Evolutionary conservation across 2,888 invertebrate species (phyloP).

Genomic region (Pterostichus madidus): DNA sequence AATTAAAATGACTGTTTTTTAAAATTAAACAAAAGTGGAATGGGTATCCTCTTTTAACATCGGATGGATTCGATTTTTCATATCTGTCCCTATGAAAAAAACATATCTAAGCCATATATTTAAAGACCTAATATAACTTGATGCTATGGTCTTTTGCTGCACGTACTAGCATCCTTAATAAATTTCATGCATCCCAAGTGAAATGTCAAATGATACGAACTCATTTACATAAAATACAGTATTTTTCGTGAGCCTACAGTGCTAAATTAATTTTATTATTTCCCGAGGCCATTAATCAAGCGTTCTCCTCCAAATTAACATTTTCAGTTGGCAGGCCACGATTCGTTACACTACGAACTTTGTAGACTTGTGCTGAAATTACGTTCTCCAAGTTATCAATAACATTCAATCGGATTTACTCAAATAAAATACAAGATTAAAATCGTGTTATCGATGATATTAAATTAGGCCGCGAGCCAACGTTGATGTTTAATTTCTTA

Average conservation of each 20-base stretch:
- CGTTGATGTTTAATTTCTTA: slow-evolving; percentile 9
- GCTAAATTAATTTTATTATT: slow-evolving; percentile 66
- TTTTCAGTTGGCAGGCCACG: slow-evolving; percentile 17
- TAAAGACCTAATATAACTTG: slow-evolving; percentile 17
- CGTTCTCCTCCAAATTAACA: slow-evolving; percentile 49
- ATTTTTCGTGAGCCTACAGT: slow-evolving; percentile 60
- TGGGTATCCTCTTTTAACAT: no score
- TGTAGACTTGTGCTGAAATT: slow-evolving; percentile 28
- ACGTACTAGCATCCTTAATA: slow-evolving; percentile 58
- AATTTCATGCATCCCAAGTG: slow-evolving; percentile 64
- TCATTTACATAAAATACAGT: slow-evolving; percentile 65
- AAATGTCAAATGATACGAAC: slow-evolving; percentile 63
- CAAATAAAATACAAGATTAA: slow-evolving; percentile 9
- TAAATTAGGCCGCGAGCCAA: neutral
- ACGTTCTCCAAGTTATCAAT: slow-evolving; percentile 28
- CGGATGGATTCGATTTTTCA: neutral
- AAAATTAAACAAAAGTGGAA: no score
- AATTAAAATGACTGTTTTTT: no score
- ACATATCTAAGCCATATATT: neutral
- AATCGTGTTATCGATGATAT: slow-evolving; percentile 9
- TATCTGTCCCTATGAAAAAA: neutral
- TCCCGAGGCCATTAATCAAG: slow-evolving; percentile 60
- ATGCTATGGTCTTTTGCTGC: slow-evolving; percentile 15
- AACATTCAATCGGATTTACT: slow-evolving; percentile 27
- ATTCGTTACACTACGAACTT: slow-evolving; percentile 28